Evolutionary conservation across 2,888 invertebrate species (phyloP), one percentile per base, ranked within the genome.

Genomic region (Drepana falcataria): DNA sequence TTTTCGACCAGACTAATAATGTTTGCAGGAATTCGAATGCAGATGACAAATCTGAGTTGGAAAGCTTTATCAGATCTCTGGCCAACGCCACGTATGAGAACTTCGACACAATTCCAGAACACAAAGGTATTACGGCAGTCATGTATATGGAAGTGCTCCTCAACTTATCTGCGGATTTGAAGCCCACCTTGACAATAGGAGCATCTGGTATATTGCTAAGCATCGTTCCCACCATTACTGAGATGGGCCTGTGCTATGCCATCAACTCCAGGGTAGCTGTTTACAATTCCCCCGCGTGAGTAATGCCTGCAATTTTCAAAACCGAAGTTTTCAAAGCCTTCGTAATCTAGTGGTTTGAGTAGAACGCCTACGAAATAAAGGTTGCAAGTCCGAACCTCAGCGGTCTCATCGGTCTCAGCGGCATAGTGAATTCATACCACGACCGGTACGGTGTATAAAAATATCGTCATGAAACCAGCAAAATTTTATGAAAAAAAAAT

Each of bases 221-320:
- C 48, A 81, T 94, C n/a, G 85, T 93, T 48, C 92, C 92, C 6
- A 93, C 93, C 0, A 78, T 94, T 6, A 94, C 94, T 0, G 95
- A 95, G 75, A 92, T 94, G 88, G 95, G 95, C 2, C 77, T 94
- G 55, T 95, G 95, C 64, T 94, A 94, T 73, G 87, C 94, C 35
- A 93, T 94, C 52, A 95, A 95, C 72, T 94, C 95, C 0, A 85
- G 92, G 65, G 88, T 93, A 40, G 93, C 94, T 0, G 75, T 92
- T 6, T 93, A 93, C 69, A 93, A 91, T 72, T 92, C 92, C 6
- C 92, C 92, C 1, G 67, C 74, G 93, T 93, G 78, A 90, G 92
- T 83, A 53, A 35, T 35, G 35, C 47, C 1, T 4, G 40, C 7
- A 5, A 3, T 5, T 4, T 3, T 37, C 3, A 5, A 37, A 37